These are phyloP conservation scores for Calidris pygmaea DNA, from an alignment of 2,113 vertebrate genomes.

Conservation along the genomic window DNA sequence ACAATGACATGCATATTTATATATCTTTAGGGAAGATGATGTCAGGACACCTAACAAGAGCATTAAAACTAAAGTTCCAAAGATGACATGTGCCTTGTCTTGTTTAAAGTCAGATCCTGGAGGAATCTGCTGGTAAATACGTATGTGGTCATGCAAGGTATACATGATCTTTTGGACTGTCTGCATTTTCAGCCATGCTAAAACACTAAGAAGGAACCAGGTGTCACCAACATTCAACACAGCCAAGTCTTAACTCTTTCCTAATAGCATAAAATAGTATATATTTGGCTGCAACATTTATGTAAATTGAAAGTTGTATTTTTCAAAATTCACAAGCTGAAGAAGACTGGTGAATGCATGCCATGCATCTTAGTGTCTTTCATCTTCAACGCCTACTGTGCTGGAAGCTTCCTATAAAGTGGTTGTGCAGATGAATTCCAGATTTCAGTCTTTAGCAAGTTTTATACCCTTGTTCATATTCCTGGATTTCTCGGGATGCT, in stretches of 20 bases:
- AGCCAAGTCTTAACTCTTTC: not conserved
- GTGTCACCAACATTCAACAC: not conserved
- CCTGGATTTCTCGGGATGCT: constrained; percentile 13
- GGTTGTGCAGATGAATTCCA: not conserved
- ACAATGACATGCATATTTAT: not conserved
- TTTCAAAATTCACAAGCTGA: not conserved
- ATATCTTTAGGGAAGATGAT: not conserved
- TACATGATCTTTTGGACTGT: not conserved
- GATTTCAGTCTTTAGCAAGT: not conserved
- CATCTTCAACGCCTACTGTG: not conserved
- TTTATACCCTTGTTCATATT: not conserved
- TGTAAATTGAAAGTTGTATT: not conserved
- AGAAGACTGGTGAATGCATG: not conserved
- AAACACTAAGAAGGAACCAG: not conserved
- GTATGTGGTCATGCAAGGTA: not conserved
- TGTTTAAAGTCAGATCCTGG: not conserved
- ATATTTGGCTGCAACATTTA: not conserved
- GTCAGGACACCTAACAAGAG: not conserved
- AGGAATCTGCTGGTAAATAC: not conserved
- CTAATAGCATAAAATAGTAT: not conserved
- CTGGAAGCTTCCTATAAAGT: not conserved
- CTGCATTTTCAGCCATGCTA: not conserved
- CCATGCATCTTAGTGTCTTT: not conserved
- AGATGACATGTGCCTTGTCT: not conserved
- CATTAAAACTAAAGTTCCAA: not conserved